Percentiles rank a stretch among this genome's conserved stretches.
Conservation (phyloP, 2,113 vertebrate species). For the Gorsachius goisagi region DNA sequence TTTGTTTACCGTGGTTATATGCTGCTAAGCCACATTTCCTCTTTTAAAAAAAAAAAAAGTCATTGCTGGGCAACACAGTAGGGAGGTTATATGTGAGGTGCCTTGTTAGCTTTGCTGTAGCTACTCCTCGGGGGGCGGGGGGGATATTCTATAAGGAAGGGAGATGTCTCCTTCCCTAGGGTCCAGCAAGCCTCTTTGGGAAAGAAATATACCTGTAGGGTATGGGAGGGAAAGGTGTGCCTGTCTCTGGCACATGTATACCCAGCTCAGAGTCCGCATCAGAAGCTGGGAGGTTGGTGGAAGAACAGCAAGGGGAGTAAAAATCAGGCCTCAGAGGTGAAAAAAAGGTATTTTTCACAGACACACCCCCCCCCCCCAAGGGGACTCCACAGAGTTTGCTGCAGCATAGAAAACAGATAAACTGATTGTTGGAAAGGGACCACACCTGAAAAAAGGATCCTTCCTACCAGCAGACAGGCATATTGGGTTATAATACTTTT, state of each 20-base stretch:
- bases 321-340: background rate
- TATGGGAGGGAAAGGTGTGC: background rate
- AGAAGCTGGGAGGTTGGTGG: background rate
- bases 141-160: background rate
- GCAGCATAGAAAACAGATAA: background rate
- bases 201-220: background rate
- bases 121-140: background rate
- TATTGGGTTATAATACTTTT: background rate
- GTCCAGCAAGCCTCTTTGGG: background rate
- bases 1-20: background rate
- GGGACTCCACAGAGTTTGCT: background rate
- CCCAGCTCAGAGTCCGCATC: background rate
- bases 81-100: background rate
- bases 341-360: background rate
- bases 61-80: background rate
- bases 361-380: background rate
- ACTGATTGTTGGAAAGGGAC: background rate
- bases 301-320: background rate
- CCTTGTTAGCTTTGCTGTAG: background rate
- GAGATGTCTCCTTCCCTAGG: background rate
- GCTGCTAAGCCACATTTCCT: background rate
- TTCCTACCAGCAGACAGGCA: background rate
- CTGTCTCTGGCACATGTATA: accelerated
- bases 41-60: too few species aligned
- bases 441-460: background rate